A percentile compares a stretch with the other conserved stretches of the same genome.
Evolutionary conservation across 1,140 invertebrate genomes (phyloP).

Genomic region (Apolygus lucorum): DNA sequence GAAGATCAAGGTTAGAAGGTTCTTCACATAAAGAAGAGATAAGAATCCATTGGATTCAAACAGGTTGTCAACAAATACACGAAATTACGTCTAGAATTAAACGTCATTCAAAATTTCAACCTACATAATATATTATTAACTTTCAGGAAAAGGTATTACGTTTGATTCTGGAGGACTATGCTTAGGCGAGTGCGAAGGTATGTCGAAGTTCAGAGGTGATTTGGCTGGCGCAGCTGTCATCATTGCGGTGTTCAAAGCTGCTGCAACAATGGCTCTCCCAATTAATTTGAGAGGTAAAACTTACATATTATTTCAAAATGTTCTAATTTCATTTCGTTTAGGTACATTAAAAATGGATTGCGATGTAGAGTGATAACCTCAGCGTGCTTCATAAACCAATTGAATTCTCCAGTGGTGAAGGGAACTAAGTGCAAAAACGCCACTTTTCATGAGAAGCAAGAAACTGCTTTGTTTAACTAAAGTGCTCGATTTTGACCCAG

Average conservation of each 20-base stretch:
- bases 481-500: too few relatives aligned
- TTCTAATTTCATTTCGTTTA: too few relatives aligned
- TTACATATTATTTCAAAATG: too few relatives aligned
- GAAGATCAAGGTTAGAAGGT: too few relatives aligned
- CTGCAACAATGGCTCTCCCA: conserved; percentile 57
- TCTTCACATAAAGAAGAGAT: too few relatives aligned
- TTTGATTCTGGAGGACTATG: conserved; percentile 84
- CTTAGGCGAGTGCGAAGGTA: conserved; percentile 58
- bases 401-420: too few relatives aligned
- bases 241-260: conserved; percentile 56
- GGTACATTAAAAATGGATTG: too few relatives aligned
- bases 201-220: conserved; percentile 78
- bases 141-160: conserved; percentile 67
- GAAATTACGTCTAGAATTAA: background rate
- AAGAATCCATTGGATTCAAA: background rate
- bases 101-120: background rate
- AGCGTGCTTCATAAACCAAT: too few relatives aligned
- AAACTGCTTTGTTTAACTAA: too few relatives aligned
- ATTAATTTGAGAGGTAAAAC: conserved; percentile 57
- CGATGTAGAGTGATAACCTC: too few relatives aligned
- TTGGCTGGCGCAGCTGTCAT: conserved; percentile 82
- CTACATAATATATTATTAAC: background rate
- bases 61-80: background rate
- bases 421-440: too few relatives aligned
- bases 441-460: too few relatives aligned